phyloP scores from a whole-genome alignment of 2,113 vertebrate species.

The Corythaixoides concolor region DNA sequence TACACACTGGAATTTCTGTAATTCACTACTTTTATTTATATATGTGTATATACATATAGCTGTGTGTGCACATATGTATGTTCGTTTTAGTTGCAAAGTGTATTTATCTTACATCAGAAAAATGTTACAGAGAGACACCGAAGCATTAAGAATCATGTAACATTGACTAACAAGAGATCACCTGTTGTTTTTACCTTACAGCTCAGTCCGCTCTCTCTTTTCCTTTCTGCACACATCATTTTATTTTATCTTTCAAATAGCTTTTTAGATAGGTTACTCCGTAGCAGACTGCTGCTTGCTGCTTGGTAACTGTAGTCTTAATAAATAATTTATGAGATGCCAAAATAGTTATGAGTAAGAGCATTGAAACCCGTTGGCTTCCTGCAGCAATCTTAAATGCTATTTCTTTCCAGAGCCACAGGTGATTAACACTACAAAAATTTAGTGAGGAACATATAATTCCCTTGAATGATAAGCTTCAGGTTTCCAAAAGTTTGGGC shows the following conservation, averaged over 20 bases:
- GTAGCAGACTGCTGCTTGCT: neutral
- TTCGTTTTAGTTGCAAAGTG: neutral
- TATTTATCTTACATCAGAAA: neutral
- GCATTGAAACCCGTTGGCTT: neutral
- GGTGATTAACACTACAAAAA: neutral
- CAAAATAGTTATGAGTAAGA: neutral
- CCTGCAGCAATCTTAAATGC: neutral
- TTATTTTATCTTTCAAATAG: slow-evolving; percentile 17
- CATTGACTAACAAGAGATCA: neutral
- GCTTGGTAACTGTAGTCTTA: neutral
- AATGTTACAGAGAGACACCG: neutral
- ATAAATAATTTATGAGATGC: slow-evolving; percentile 21
- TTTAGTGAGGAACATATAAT: neutral
- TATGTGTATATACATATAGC: fast-evolving
- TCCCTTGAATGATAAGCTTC: neutral
- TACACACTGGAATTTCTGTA: neutral
- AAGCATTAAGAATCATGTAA: neutral
- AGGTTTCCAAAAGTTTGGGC: neutral
- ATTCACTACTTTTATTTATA: neutral
- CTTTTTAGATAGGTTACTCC: neutral
- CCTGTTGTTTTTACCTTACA: neutral
- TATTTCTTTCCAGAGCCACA: neutral
- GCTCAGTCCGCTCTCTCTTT: neutral
- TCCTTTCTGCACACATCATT: neutral
- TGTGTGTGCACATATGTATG: neutral